These are phyloP conservation scores for Drosophila parabipectinata DNA, from an alignment of 1,140 invertebrate genomes.

Conservation along the genomic window DNA sequence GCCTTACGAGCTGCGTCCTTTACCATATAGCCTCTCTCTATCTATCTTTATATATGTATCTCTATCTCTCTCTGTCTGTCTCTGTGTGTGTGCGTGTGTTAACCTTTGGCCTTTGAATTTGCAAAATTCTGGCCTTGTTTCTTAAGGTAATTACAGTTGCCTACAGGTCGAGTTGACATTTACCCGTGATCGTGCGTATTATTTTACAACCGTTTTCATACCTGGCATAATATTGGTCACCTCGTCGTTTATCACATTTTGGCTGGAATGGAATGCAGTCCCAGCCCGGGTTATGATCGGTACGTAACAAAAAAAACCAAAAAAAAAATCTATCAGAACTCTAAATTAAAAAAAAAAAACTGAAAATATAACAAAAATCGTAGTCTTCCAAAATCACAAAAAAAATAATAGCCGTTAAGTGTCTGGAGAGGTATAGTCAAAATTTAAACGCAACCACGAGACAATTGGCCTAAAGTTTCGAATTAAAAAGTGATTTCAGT, in stretches of 20 bases:
- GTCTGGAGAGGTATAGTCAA: constrained; percentile 39
- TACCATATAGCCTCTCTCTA: constrained; percentile 2
- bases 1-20: constrained; percentile 19
- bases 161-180: constrained; percentile 95
- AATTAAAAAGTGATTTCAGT: constrained; percentile 15
- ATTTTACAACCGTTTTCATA: constrained; percentile 98
- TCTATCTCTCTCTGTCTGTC: constrained; percentile 36
- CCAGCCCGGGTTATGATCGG: constrained; percentile 96
- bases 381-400: constrained; percentile 48
- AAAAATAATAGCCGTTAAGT: constrained; percentile 32
- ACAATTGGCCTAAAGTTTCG: constrained; percentile 30
- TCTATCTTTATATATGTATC: constrained; percentile 11
- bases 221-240: constrained; percentile 97
- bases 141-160: constrained; percentile 96
- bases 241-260: constrained; percentile 94
- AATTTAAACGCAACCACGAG: constrained; percentile 46
- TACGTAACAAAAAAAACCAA: constrained; percentile 84
- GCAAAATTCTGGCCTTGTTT: constrained; percentile 65
- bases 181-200: constrained; percentile 96
- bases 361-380: constrained; percentile 24
- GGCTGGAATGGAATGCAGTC: constrained; percentile 98
- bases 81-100: constrained; percentile 53
- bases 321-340: constrained; percentile 21
- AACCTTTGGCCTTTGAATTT: constrained; percentile 45
- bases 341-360: constrained; percentile 16